Conservation (phyloP, 2,888 invertebrate species). For the Acleris cristana region DNA sequence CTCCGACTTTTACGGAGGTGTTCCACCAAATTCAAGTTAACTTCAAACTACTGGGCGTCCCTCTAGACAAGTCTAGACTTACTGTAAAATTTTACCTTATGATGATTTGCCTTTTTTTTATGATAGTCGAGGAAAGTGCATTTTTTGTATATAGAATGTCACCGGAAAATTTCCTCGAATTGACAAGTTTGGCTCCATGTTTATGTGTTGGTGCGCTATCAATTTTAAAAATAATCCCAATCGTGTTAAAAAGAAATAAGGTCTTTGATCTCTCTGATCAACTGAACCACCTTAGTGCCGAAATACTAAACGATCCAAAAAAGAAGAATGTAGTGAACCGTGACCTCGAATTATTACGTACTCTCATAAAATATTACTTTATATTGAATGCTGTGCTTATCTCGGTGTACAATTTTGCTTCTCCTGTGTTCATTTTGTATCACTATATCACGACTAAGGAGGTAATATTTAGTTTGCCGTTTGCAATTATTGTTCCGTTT, state of each 20-base stretch:
- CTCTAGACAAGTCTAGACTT: not conserved
- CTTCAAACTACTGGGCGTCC: conserved; percentile 13
- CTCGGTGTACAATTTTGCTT: conserved; percentile 66
- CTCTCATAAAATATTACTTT: conserved; percentile 63
- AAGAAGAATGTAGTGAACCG: conserved; percentile 50
- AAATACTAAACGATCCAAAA: conserved; percentile 48
- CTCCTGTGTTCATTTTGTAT: conserved; percentile 57
- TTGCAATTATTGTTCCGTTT: conserved; percentile 64
- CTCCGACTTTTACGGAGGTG: conserved; percentile 18
- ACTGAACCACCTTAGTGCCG: conserved; percentile 23
- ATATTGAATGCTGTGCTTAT: conserved; percentile 62
- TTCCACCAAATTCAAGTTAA: conserved; percentile 17
- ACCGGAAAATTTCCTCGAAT: conserved; percentile 27
- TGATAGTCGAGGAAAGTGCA: conserved; percentile 7
- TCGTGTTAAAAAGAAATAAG: conserved; percentile 49
- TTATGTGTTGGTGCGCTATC: conserved; percentile 19
- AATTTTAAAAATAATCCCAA: conserved; percentile 18
- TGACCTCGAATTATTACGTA: conserved; percentile 54
- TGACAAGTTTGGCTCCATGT: conserved; percentile 28
- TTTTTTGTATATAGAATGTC: conserved; percentile 26
- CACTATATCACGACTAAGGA: conserved; percentile 51
- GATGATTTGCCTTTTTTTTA: not conserved
- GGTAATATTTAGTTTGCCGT: conserved; percentile 58
- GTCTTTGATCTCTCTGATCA: conserved; percentile 51
- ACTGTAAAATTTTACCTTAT: conserved; percentile 6